Conservation (phyloP, 2,113 vertebrate genomes). For the Sander vitreus region DNA sequence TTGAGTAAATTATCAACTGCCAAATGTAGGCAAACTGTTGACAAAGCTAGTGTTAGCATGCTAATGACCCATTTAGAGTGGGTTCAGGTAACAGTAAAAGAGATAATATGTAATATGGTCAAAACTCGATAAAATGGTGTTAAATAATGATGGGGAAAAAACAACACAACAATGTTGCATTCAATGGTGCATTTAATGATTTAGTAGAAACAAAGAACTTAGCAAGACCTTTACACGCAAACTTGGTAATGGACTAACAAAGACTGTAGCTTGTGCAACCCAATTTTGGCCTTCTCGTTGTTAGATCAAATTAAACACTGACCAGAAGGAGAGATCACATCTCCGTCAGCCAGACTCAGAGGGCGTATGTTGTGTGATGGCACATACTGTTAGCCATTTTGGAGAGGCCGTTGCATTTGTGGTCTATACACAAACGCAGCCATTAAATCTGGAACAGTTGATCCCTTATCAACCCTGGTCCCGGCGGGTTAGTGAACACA, state of each 20-base stretch:
- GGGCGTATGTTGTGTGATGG: constrained; percentile 54
- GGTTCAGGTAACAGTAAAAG: neutral
- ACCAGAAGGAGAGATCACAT: constrained; percentile 55
- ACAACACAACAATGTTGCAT: no score
- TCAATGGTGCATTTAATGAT: neutral
- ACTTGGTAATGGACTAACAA: neutral
- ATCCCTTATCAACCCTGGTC: constrained; percentile 47
- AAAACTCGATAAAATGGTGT: neutral
- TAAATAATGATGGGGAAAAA: neutral
- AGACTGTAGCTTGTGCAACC: neutral
- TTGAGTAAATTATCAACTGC: neutral
- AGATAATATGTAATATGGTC: neutral
- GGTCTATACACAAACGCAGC: constrained; percentile 44
- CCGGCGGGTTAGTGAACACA: constrained; percentile 42
- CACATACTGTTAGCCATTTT: constrained; percentile 53
- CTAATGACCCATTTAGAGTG: neutral
- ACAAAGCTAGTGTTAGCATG: neutral
- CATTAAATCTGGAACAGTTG: constrained; percentile 24
- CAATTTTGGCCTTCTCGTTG: neutral
- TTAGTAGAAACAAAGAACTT: neutral
- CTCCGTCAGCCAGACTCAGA: constrained; percentile 23
- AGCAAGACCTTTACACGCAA: neutral
- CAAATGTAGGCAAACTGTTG: no score
- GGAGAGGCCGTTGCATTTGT: constrained; percentile 31
- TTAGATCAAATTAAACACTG: constrained; percentile 39